Evolutionary conservation across 2,797 vertebrate genomes (phyloP).

Genomic region (Schizothorax lantsangensis): DNA sequence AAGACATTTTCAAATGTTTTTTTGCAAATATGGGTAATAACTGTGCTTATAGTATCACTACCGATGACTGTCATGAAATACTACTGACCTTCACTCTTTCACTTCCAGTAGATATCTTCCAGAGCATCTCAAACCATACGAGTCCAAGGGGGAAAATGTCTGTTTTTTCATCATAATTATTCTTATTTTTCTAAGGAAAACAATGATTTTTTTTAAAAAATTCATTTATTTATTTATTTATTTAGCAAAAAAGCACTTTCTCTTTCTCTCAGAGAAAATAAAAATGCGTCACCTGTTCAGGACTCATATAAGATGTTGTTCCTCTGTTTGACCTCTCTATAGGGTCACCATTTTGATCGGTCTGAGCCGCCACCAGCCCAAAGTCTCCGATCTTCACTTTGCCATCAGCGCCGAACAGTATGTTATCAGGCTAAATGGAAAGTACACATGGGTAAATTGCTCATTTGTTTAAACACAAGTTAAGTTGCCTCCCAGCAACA

Average conservation of each 20-base stretch:
- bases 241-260: background rate
- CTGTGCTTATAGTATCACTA: background rate
- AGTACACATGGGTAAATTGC: background rate
- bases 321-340: slow-evolving; percentile 64
- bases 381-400: slow-evolving; percentile 86
- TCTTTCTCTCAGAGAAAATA: background rate
- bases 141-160: slow-evolving; percentile 64
- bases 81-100: slow-evolving; percentile 37
- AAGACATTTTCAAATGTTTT: background rate
- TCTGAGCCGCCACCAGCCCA: slow-evolving; percentile 74
- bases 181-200: slow-evolving; percentile 30
- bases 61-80: background rate
- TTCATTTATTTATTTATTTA: background rate
- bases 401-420: slow-evolving; percentile 75
- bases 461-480: background rate
- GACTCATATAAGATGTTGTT: slow-evolving; percentile 76
- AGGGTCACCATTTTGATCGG: background rate
- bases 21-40: background rate
- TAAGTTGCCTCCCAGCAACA: no score
- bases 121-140: slow-evolving; percentile 62
- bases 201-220: background rate
- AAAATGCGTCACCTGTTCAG: background rate
- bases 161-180: slow-evolving; percentile 53
- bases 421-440: slow-evolving; percentile 78
- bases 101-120: slow-evolving; percentile 31